These are phyloP conservation scores for Acanthurus leucopareius DNA, from an alignment of 2,797 vertebrate species.

Conservation along the genomic window DNA sequence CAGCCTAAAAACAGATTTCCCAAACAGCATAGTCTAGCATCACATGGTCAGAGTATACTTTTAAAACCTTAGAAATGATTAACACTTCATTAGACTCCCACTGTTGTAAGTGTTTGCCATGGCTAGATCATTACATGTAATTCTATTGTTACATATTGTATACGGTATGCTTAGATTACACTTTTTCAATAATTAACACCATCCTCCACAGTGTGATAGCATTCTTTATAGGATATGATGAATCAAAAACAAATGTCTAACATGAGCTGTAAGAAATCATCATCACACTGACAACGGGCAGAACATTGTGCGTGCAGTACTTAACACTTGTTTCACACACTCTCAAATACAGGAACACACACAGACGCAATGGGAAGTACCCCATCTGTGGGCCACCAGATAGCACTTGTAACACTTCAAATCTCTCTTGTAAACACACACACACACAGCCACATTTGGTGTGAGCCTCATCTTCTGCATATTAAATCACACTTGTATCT, in stretches of 20 bases:
- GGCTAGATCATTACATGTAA: conserved; percentile 1
- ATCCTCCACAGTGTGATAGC: conserved; percentile 7
- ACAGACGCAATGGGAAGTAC: conserved; percentile 41
- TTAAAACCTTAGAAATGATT: not conserved
- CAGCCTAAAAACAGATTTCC: too few relatives aligned
- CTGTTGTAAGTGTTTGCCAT: not conserved
- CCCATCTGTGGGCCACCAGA: conserved; percentile 48
- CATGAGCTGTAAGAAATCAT: conserved; percentile 40
- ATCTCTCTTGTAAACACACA: conserved; percentile 42
- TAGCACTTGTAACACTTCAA: conserved; percentile 51
- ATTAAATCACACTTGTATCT: conserved; percentile 19
- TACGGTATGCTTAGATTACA: conserved; percentile 7
- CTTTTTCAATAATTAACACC: conserved; percentile 24
- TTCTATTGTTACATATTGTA: not conserved
- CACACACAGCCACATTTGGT: conserved; percentile 3
- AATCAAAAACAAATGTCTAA: conserved; percentile 15
- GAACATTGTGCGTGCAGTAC: conserved; percentile 13
- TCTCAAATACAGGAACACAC: conserved; percentile 16
- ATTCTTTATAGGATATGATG: conserved; percentile 21
- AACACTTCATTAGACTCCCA: not conserved
- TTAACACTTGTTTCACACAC: conserved; percentile 46
- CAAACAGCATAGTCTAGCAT: too few relatives aligned
- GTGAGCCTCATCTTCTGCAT: conserved; percentile 18
- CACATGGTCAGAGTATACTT: too few relatives aligned
- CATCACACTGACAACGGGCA: conserved; percentile 39